Percentiles rank a stretch among this genome's conserved stretches.
Evolutionary conservation across 2,888 invertebrate species (phyloP).

Genomic region (Cyaniris semiargus): DNA sequence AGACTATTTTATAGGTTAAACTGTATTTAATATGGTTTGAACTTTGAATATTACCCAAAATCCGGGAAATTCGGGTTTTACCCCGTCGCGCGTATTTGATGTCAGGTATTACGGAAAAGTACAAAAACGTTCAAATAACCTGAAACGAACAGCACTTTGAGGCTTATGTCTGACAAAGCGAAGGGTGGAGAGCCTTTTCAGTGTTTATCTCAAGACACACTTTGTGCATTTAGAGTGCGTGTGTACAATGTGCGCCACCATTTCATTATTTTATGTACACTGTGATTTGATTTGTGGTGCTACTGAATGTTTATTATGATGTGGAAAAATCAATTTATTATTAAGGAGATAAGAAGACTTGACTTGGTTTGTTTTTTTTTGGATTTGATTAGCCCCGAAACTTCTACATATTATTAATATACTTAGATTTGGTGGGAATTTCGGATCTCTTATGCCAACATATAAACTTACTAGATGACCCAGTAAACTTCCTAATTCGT

Average conservation of each 20-base stretch:
- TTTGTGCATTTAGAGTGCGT: conserved; percentile 14
- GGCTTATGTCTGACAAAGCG: conserved; percentile 40
- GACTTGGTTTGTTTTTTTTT: too few relatives aligned
- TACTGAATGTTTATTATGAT: not conserved
- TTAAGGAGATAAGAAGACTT: too few relatives aligned
- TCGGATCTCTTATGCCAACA: too few relatives aligned
- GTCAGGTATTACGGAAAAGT: conserved; percentile 18
- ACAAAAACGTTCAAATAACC: conserved; percentile 37
- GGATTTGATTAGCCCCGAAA: too few relatives aligned
- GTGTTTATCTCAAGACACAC: conserved; percentile 31
- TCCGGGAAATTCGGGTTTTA: not conserved
- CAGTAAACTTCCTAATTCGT: too few relatives aligned
- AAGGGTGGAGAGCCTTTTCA: conserved; percentile 30
- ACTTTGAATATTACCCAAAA: not conserved
- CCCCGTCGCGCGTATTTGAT: not conserved
- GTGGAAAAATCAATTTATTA: too few relatives aligned
- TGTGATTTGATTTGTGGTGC: not conserved
- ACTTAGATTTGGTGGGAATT: too few relatives aligned
- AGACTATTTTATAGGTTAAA: not conserved
- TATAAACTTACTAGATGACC: too few relatives aligned
- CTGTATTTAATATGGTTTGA: conserved; percentile 3
- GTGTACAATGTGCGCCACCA: not conserved
- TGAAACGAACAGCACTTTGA: conserved; percentile 63
- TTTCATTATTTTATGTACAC: not conserved
- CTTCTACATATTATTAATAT: too few relatives aligned